These are phyloP conservation scores for Drosophila ogumai DNA, from an alignment of 1,140 invertebrate genomes.

Conservation along the genomic window DNA sequence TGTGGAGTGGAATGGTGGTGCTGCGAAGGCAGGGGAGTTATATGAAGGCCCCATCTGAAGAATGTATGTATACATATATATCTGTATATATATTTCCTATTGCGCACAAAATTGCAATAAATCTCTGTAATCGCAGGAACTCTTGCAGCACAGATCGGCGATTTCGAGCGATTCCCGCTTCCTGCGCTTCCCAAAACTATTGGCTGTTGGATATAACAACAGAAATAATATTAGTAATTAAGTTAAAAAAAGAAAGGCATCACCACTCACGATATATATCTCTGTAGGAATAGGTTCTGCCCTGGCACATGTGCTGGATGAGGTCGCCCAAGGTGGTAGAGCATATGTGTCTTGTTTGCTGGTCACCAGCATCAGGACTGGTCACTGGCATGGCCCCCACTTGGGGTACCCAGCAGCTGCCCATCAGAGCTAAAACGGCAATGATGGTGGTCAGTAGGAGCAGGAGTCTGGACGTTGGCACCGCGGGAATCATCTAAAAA, in stretches of 20 bases:
- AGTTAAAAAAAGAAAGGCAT: no score
- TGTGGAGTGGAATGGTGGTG: constrained; percentile 5
- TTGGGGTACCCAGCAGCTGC: constrained; percentile 25
- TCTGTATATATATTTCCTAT: not conserved
- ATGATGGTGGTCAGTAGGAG: constrained; percentile 47
- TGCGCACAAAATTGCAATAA: constrained; percentile 57
- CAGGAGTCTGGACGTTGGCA: constrained; percentile 36
- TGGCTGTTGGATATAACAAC: constrained; percentile 34
- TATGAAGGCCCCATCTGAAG: constrained; percentile 6
- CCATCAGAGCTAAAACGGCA: constrained; percentile 33
- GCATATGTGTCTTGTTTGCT: constrained; percentile 39
- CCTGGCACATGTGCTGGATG: constrained; percentile 59
- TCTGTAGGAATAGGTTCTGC: constrained; percentile 39
- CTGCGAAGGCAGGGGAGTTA: not conserved
- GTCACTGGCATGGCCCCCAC: constrained; percentile 37
- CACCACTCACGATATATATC: constrained; percentile 58
- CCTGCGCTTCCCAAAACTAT: constrained; percentile 62
- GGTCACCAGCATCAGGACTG: constrained; percentile 4
- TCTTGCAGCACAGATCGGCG: constrained; percentile 52
- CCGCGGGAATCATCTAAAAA: constrained; percentile 61
- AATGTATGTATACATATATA: constrained; percentile 12
- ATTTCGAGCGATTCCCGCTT: constrained; percentile 56
- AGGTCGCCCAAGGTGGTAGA: constrained; percentile 64
- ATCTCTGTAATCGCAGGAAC: constrained; percentile 52
- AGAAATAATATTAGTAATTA: not conserved